A percentile compares a stretch with the other conserved stretches of the same genome.
These are phyloP conservation scores for Pasiphila rectangulata DNA, from an alignment of 2,888 invertebrate genomes.

Conservation along the genomic window DNA sequence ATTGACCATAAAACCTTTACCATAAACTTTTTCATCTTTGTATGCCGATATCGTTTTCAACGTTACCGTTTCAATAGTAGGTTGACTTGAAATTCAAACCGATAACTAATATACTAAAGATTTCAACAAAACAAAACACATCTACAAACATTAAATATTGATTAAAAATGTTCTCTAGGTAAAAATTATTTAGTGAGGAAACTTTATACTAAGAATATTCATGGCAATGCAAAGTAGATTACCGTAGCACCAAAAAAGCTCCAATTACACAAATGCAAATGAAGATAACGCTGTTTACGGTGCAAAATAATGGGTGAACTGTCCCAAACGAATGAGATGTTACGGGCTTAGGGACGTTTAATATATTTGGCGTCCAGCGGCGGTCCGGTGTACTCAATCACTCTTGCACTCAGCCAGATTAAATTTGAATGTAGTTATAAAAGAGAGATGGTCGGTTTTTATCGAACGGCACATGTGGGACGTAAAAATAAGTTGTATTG, in stretches of 20 bases:
- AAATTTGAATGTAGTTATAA: constrained; percentile 64
- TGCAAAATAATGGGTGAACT: constrained; percentile 20
- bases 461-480: constrained; percentile 16
- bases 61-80: no score
- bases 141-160: no score
- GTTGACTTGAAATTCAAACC: no score
- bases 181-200: no score
- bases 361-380: constrained; percentile 29
- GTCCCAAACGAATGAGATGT: constrained; percentile 33
- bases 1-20: no score
- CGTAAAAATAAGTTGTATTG: constrained; percentile 1
- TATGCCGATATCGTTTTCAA: no score
- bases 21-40: no score
- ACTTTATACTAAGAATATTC: no score
- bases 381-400: constrained; percentile 55
- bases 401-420: constrained; percentile 62
- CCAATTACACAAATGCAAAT: constrained; percentile 24
- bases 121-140: no score
- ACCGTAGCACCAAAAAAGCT: constrained; percentile 9
- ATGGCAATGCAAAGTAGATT: constrained; percentile 7
- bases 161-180: no score
- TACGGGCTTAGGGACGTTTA: constrained; percentile 24
- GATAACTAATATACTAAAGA: no score
- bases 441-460: constrained; percentile 39
- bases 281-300: constrained; percentile 19